phyloP scores from a whole-genome alignment of 2,113 vertebrate genomes.

The Ictalurus punctatus region DNA sequence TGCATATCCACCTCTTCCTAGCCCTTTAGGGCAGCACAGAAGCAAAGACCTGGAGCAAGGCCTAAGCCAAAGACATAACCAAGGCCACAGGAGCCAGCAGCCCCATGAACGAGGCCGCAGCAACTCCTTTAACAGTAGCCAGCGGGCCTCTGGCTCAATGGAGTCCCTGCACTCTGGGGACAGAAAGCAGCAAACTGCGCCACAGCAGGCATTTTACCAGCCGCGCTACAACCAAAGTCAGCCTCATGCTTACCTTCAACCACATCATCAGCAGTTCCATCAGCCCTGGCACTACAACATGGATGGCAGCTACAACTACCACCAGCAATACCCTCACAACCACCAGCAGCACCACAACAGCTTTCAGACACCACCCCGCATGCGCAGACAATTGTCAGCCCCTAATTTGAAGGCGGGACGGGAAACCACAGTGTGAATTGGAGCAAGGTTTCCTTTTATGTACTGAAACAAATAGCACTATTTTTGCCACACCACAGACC shows the following conservation, averaged over 20 bases:
- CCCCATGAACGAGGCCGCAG: conserved; percentile 83
- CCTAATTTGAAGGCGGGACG: conserved; percentile 92
- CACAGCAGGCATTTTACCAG: conserved; percentile 70
- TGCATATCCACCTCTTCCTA: conserved; percentile 72
- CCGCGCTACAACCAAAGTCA: conserved; percentile 70
- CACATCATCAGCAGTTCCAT: conserved; percentile 63
- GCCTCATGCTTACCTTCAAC: conserved; percentile 62
- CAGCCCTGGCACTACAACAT: conserved; percentile 71
- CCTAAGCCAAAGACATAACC: conserved; percentile 75
- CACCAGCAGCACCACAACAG: conserved; percentile 74
- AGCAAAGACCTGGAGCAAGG: conserved; percentile 76
- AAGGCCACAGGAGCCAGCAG: conserved; percentile 67
- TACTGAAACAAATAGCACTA: conserved; percentile 60
- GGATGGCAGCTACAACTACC: conserved; percentile 60
- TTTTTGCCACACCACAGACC: conserved; percentile 68
- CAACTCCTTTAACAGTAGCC: conserved; percentile 88
- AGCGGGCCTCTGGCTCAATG: conserved; percentile 73
- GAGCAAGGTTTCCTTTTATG: conserved; percentile 52
- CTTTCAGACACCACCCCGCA: conserved; percentile 86
- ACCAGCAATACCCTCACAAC: conserved; percentile 68
- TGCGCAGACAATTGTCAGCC: conserved; percentile 92
- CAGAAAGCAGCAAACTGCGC: conserved; percentile 67
- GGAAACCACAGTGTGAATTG: conserved; percentile 87
- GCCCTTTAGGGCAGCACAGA: conserved; percentile 63
- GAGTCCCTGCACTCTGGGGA: conserved; percentile 71